Percentiles rank a stretch among this genome's conserved stretches.
Conservation (phyloP, 2,797 vertebrate genomes). For the Coendou prehensilis region DNA sequence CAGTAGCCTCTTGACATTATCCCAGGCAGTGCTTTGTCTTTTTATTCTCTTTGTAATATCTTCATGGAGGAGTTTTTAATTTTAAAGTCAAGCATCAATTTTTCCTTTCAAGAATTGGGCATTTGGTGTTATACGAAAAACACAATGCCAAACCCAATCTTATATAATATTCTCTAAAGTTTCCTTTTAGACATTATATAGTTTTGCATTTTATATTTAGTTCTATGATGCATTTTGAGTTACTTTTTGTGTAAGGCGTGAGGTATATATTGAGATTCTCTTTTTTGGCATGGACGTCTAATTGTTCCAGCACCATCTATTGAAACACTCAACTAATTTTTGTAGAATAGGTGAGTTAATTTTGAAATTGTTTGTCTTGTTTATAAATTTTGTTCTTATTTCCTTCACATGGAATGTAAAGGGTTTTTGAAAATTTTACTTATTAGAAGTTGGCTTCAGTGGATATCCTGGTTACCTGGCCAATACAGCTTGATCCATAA, state of each 20-base stretch:
- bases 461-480: neutral
- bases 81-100: neutral
- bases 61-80: neutral
- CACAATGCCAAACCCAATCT: neutral
- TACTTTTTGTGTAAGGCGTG: neutral
- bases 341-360: neutral
- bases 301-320: neutral
- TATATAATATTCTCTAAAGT: neutral
- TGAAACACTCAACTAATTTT: neutral
- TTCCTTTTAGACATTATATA: neutral
- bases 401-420: neutral
- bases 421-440: neutral
- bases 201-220: neutral
- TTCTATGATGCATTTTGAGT: neutral
- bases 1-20: neutral
- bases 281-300: neutral
- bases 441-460: neutral
- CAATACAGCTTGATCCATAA: neutral
- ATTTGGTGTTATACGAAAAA: neutral
- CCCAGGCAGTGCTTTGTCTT: neutral
- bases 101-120: neutral
- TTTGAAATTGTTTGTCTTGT: neutral
- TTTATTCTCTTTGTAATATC: neutral
- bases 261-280: neutral
- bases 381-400: neutral